Percentiles rank a stretch among this genome's conserved stretches.
Evolutionary conservation across 1,140 invertebrate species (phyloP).

Genomic region (Tetragonula clypearis): DNA sequence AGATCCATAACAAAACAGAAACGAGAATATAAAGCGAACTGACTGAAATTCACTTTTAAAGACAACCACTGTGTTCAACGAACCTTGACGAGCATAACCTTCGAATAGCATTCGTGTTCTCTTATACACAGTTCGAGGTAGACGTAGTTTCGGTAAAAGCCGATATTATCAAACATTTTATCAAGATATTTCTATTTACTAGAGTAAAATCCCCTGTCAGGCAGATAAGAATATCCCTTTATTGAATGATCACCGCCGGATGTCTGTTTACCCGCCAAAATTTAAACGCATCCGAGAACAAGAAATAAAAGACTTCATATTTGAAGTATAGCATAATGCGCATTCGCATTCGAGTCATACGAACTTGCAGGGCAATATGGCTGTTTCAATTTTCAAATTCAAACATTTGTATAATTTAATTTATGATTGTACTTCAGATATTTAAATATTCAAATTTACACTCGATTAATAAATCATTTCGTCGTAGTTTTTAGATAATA

Average conservation of each 20-base stretch:
- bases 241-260: slow-evolving; percentile 40
- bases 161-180: slow-evolving; percentile 27
- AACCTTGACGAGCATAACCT: slow-evolving; percentile 33
- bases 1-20: not conserved
- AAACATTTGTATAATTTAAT: not conserved
- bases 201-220: not conserved
- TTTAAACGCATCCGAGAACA: slow-evolving; percentile 27
- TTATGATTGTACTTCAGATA: too few species aligned
- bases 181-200: slow-evolving; percentile 23
- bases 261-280: slow-evolving; percentile 42
- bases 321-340: slow-evolving; percentile 8
- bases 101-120: slow-evolving; percentile 43
- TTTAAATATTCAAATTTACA: not conserved
- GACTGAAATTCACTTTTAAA: not conserved
- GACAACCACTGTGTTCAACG: slow-evolving; percentile 25
- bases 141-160: slow-evolving; percentile 53
- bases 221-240: not conserved
- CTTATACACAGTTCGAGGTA: slow-evolving; percentile 49
- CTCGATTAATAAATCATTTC: not conserved
- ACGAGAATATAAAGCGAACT: not conserved
- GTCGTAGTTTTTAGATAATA: slow-evolving; percentile 15
- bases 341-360: slow-evolving; percentile 8
- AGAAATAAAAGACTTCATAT: slow-evolving; percentile 28
- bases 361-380: not conserved
- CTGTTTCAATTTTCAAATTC: not conserved